Evolutionary conservation across 2,113 vertebrate genomes (phyloP).

Genomic region (Cavia porcellus): DNA sequence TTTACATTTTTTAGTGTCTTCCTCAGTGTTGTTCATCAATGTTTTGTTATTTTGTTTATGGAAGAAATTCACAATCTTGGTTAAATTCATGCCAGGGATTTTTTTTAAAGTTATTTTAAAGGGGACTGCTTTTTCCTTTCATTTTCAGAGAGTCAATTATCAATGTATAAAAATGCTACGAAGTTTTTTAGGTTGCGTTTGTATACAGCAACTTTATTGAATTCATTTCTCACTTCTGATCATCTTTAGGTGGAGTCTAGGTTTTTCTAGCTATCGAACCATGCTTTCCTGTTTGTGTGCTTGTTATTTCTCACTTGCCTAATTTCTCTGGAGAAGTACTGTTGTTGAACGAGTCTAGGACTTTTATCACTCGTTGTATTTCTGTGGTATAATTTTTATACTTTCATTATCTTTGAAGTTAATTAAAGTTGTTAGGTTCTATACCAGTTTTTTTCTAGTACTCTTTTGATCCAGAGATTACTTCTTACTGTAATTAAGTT

Average conservation of each 20-base stretch:
- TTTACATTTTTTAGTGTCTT: background rate
- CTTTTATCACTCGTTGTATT: background rate
- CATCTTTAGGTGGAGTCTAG: background rate
- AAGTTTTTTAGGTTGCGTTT: background rate
- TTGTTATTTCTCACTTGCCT: background rate
- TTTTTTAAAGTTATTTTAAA: background rate
- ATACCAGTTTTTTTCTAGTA: slow-evolving; percentile 15
- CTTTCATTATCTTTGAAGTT: background rate
- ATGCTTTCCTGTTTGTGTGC: background rate
- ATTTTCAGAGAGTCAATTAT: background rate
- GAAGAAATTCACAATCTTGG: background rate
- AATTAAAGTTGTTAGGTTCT: background rate
- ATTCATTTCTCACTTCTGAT: background rate
- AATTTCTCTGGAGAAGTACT: background rate
- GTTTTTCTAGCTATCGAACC: background rate
- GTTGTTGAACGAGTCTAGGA: background rate
- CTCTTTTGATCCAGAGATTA: background rate
- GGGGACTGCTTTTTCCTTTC: background rate
- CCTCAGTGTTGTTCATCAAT: background rate
- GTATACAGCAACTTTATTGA: background rate
- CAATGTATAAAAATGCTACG: background rate
- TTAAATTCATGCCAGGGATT: background rate
- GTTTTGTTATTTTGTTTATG: background rate
- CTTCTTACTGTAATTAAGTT: background rate
- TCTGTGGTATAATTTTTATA: background rate